Conservation (phyloP, 2,797 vertebrate species). For the Denticeps clupeoides region DNA sequence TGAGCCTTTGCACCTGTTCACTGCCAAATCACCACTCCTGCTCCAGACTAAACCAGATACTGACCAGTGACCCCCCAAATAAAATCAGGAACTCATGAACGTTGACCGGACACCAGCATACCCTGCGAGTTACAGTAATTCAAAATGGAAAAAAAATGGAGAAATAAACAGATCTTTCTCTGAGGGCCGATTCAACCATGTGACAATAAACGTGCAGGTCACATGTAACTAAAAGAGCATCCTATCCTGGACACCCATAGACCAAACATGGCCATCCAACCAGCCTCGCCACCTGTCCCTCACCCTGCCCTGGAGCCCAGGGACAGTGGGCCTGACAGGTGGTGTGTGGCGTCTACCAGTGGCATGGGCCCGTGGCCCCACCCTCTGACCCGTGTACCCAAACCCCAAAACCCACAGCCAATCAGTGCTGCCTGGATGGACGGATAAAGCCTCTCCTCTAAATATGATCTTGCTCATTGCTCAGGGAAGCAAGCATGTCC, state of each 20-base stretch:
- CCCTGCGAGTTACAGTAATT: not conserved
- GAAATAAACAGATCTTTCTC: not conserved
- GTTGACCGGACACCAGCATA: not conserved
- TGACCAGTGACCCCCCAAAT: slow-evolving; percentile 5
- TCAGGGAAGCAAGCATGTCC: not conserved
- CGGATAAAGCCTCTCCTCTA: slow-evolving; percentile 47
- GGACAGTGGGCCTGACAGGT: slow-evolving; percentile 53
- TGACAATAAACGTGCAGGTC: slow-evolving; percentile 4
- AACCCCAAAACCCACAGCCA: slow-evolving; percentile 43
- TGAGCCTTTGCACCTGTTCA: slow-evolving; percentile 11
- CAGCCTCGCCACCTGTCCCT: slow-evolving; percentile 57
- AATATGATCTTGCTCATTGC: not conserved
- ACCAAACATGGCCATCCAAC: slow-evolving; percentile 30
- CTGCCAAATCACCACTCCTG: not conserved
- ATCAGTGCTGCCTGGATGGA: slow-evolving; percentile 58
- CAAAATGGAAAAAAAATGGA: not conserved
- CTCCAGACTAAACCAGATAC: not conserved
- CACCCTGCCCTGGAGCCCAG: slow-evolving; percentile 38
- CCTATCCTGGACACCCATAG: slow-evolving; percentile 6
- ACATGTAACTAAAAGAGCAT: slow-evolving; percentile 6
- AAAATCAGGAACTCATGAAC: slow-evolving; percentile 4
- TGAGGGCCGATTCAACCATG: not conserved
- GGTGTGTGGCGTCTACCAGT: slow-evolving; percentile 47
- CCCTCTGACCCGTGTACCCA: slow-evolving; percentile 30
- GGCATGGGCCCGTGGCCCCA: slow-evolving; percentile 12